phyloP scores from a whole-genome alignment of 37 sponge, comb jelly and placozoan genomes.

The Dysidea cf. avara region DNA sequence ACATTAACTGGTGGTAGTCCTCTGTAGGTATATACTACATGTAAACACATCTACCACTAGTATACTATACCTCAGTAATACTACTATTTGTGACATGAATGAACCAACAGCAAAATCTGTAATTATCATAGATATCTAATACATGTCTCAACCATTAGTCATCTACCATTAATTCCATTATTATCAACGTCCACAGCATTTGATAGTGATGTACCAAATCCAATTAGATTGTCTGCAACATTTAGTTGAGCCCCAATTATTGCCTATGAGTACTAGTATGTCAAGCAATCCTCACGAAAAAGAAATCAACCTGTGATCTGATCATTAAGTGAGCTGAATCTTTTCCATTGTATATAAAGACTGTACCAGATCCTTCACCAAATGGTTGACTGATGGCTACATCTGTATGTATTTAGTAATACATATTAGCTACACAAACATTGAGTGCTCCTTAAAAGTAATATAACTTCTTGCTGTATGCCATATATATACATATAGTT shows the following conservation, averaged over 20 bases:
- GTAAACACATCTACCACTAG: background rate
- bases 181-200: conserved; percentile 68
- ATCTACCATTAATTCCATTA: conserved; percentile 65
- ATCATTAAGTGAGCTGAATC: too few species aligned
- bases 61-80: conserved; percentile 51
- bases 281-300: too few species aligned
- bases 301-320: too few species aligned
- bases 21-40: conserved; percentile 5
- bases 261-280: too few species aligned
- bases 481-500: too few species aligned
- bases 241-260: conserved; percentile 38
- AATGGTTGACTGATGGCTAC: conserved; percentile 87
- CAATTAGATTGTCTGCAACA: background rate
- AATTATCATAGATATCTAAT: too few species aligned
- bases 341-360: conserved; percentile 67
- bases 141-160: too few species aligned
- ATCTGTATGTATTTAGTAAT: too few species aligned
- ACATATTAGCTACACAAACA: too few species aligned
- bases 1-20: too few species aligned
- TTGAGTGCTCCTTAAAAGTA: too few species aligned
- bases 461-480: too few species aligned
- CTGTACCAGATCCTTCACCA: conserved; percentile 62
- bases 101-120: conserved; percentile 69
- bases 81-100: conserved; percentile 40
- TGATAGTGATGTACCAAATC: conserved; percentile 56